Evolutionary conservation across 2,888 invertebrate genomes (phyloP).

Genomic region (Scrobipalpa costella): DNA sequence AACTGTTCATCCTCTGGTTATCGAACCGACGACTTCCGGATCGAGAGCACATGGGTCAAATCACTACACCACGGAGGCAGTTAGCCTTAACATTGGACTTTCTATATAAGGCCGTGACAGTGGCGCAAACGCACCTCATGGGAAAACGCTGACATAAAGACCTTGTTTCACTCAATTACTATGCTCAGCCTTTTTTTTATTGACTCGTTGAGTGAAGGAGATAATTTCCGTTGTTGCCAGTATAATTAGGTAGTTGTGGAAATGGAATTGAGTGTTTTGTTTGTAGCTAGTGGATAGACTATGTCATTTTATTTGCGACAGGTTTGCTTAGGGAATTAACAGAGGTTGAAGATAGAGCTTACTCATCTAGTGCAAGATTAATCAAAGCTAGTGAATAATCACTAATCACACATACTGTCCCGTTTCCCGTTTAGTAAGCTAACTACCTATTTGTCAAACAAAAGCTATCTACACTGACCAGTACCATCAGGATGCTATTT

Average conservation of each 20-base stretch:
- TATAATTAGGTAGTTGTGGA: neutral
- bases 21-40: neutral
- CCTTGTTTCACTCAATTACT: slow-evolving; percentile 13
- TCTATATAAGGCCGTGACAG: slow-evolving; percentile 20
- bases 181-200: neutral
- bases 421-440: too few species aligned
- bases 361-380: too few species aligned
- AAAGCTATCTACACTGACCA: too few species aligned
- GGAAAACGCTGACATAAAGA: slow-evolving; percentile 19
- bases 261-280: neutral
- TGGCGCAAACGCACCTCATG: slow-evolving; percentile 1
- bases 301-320: too few species aligned
- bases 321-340: too few species aligned
- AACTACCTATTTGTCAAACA: too few species aligned
- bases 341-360: too few species aligned
- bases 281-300: neutral
- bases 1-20: too few species aligned
- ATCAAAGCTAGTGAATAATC: too few species aligned
- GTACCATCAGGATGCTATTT: too few species aligned
- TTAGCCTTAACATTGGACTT: slow-evolving; percentile 15
- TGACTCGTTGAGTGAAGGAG: neutral
- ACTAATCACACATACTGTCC: too few species aligned
- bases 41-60: neutral
- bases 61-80: neutral
- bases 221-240: neutral